Evolutionary conservation across 2,888 invertebrate species (phyloP).

Genomic region (Petrophora chlorosata): DNA sequence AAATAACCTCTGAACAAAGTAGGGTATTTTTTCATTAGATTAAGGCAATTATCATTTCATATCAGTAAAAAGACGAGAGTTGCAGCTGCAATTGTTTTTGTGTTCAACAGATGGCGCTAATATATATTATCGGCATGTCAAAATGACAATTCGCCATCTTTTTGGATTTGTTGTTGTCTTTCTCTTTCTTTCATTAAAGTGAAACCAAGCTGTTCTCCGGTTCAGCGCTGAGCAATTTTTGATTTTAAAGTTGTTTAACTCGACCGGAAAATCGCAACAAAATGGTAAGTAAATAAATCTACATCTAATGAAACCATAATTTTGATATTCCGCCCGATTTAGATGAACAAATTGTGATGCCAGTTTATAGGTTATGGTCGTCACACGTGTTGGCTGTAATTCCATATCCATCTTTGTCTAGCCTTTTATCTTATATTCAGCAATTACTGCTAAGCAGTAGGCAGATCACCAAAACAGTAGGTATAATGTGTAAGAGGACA

Average conservation of each 20-base stretch:
- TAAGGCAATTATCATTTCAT: too few relatives aligned
- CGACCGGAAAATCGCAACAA: conserved; percentile 88
- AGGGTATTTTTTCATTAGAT: too few relatives aligned
- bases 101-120: too few relatives aligned
- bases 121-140: neutral
- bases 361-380: too few relatives aligned
- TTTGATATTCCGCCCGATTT: neutral
- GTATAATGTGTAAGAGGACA: too few relatives aligned
- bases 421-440: neutral
- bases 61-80: too few relatives aligned
- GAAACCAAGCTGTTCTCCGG: conserved; percentile 84
- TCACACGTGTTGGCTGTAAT: too few relatives aligned
- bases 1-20: too few relatives aligned
- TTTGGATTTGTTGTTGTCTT: conserved; percentile 9
- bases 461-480: too few relatives aligned
- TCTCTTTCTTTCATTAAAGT: conserved; percentile 59
- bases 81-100: too few relatives aligned
- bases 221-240: conserved; percentile 95
- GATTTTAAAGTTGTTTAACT: conserved; percentile 89
- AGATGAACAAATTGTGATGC: neutral
- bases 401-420: too few relatives aligned
- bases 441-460: too few relatives aligned
- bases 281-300: conserved; percentile 80
- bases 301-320: neutral
- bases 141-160: neutral